Evolutionary conservation across 2,113 vertebrate genomes (phyloP).

Genomic region (Puntigrus tetrazona): DNA sequence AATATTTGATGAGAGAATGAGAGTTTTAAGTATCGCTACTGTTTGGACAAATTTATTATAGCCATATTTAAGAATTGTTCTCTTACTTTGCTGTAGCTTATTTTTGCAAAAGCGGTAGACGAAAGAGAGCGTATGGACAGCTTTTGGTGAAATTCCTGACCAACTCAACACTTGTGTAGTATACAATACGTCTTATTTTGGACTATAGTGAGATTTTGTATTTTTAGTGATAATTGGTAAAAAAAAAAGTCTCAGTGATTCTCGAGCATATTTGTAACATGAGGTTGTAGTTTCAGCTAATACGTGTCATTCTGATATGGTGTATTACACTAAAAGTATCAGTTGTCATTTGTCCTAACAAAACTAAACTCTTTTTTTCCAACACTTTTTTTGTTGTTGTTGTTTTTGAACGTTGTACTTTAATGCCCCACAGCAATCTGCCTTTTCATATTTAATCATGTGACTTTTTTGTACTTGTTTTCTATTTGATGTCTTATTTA

Average conservation of each 20-base stretch:
- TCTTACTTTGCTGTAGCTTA: background rate
- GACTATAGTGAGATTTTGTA: background rate
- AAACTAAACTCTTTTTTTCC: background rate
- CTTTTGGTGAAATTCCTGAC: background rate
- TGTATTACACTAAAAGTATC: background rate
- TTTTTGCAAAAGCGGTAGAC: background rate
- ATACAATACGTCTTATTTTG: background rate
- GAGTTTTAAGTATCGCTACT: background rate
- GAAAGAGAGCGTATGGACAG: background rate
- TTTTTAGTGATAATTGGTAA: background rate
- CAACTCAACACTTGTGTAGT: background rate
- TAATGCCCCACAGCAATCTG: background rate
- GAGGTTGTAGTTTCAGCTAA: background rate
- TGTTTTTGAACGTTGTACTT: slow-evolving; percentile 16
- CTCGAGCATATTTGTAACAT: background rate
- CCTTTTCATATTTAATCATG: background rate
- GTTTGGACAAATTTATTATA: background rate
- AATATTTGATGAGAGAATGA: background rate
- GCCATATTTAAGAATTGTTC: background rate
- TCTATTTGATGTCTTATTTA: background rate
- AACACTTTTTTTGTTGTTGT: background rate
- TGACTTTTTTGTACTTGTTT: background rate
- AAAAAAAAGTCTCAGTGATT: background rate
- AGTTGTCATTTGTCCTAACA: background rate
- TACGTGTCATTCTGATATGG: background rate